Evolutionary conservation across 2,113 vertebrate genomes (phyloP), one percentile per base, ranked within the genome.

Genomic region (Gadus chalcogrammus): DNA sequence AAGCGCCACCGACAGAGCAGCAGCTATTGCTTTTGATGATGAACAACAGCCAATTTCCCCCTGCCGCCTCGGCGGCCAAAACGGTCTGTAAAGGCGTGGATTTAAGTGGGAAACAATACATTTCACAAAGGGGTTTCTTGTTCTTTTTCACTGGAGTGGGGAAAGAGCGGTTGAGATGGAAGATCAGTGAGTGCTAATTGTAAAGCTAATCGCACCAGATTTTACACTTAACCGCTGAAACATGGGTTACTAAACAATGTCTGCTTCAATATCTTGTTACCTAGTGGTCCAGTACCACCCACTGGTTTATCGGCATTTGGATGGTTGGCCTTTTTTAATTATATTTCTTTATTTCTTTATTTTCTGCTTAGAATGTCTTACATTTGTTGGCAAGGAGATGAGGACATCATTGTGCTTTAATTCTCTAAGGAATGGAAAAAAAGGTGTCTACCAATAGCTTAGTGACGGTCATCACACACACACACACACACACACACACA

Each of bases 371-470:
- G 84, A 80, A 83, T 83, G 83, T 84, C 79, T 85, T 86, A 82
- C 87, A 88, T 87, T 89, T 85, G 87, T 90, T 90, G 83, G 86
- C 87, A 90, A 84, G 86, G 89, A 86, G 90, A 89, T 89, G 86
- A 90, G 87, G 82, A 88, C 79, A 87, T 82, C 83, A 85, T 85
- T 91, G 85, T 89, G 81, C 75, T 84, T 73, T 79, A 87, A 88
- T 85, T 86, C 87, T 89, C 86, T 80, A 81, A 88, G 85, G 82
- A 87, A 78, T 76, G 74, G 77, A 72, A 82, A 81, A 71, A 81
- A 71, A 81, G 83, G 77, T 82, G 89, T 88, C 72, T 86, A 79
- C 79, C 82, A 85, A 85, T 80, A 70, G 79, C 84, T 56, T 84
- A 75, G 79, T 80, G 83, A 88, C 85, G 87, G 81, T 89, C 90